Conservation (phyloP, 2,113 vertebrate species). For the Aegotheles bennettii region DNA sequence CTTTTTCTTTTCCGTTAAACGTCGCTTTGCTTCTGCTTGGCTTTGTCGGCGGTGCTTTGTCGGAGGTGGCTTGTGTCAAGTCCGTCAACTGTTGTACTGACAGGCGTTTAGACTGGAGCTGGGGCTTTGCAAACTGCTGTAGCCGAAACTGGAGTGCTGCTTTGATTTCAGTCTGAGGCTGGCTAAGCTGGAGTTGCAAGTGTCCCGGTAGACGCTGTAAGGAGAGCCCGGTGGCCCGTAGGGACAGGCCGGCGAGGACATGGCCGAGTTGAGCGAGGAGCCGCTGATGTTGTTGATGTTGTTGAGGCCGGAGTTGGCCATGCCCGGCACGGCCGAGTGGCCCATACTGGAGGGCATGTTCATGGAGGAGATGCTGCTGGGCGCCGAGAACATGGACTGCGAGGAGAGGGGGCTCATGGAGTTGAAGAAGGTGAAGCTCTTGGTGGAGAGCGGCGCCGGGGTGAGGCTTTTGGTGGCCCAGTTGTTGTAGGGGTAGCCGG, state of each 20-base stretch:
- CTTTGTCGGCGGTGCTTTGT: constrained; percentile 39
- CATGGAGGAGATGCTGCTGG: constrained; percentile 96
- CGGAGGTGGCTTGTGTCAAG: constrained; percentile 41
- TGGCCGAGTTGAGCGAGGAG: constrained; percentile 91
- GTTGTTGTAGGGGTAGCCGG: constrained; percentile 98
- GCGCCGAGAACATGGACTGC: constrained; percentile 96
- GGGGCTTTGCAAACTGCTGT: constrained; percentile 91
- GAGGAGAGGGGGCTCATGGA: constrained; percentile 97
- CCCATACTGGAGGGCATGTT: constrained; percentile 96
- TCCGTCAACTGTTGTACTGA: constrained; percentile 97
- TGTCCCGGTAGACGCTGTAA: constrained; percentile 97
- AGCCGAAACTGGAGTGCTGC: constrained; percentile 96
- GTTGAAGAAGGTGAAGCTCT: constrained; percentile 99
- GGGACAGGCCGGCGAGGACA: constrained; percentile 91
- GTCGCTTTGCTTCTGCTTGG: constrained; percentile 42
- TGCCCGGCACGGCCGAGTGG: constrained; percentile 88
- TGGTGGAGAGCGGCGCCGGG: constrained; percentile 91
- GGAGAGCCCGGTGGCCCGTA: constrained; percentile 92
- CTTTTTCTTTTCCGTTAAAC: constrained; percentile 21
- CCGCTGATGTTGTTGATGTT: constrained; percentile 96
- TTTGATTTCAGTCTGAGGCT: constrained; percentile 98
- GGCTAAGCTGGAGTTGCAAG: constrained; percentile 96
- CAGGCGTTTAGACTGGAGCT: constrained; percentile 93
- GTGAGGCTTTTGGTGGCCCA: constrained; percentile 96
- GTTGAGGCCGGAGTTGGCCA: constrained; percentile 89